Base-by-base conservation (phyloP, 2,113 vertebrate genomes). In the Nothocercus julius region DNA sequence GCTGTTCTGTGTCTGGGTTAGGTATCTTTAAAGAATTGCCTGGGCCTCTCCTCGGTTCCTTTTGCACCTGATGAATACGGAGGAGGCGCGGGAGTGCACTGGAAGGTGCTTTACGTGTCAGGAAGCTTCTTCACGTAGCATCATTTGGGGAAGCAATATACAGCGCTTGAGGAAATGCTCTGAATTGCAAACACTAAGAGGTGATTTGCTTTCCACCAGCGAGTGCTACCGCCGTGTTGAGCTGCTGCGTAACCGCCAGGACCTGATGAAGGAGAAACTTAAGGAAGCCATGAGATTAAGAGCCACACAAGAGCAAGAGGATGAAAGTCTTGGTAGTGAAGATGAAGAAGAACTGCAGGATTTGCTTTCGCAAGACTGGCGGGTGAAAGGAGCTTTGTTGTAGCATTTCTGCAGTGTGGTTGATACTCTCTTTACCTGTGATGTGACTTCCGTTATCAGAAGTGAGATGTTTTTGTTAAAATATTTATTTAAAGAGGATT, bases 151-250 rank as follows among this genome's bases (percentile, higher is more conserved):
- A 68, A 70, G 25, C 34, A 81, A 63, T 90, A 53, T 54, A 14
- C 42, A 30, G 28, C 51, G 11, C 32, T 86, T 54, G 16, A 69
- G 32, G 32, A 62, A 64, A 72, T 11, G 21, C 49, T 24, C 49
- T 49, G 49, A 22, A 22, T 22, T 19, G 17, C 28, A 67, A 2
- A 20, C 12, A 21, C 69, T 95, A 96, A 92, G 2, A 38, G 22
- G 8, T 62, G 58, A 28, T 93, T 96, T 78, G 4, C 70, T 89
- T 80, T 28, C 75, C 81, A 75, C 45, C 94, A 98, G 98, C 8
- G 98, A 99, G 81, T 99, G 99, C 81, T 99, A 99, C 70, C 98
- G 98, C 54, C 98, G 99, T 9, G 98, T 99, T 7, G 99, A 99
- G 84, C 90, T 98, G 3, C 82, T 99, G 90, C 98, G 98, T 67